These are phyloP conservation scores for Momotus momota DNA, from an alignment of 2,797 vertebrate genomes.

Conservation along the genomic window DNA sequence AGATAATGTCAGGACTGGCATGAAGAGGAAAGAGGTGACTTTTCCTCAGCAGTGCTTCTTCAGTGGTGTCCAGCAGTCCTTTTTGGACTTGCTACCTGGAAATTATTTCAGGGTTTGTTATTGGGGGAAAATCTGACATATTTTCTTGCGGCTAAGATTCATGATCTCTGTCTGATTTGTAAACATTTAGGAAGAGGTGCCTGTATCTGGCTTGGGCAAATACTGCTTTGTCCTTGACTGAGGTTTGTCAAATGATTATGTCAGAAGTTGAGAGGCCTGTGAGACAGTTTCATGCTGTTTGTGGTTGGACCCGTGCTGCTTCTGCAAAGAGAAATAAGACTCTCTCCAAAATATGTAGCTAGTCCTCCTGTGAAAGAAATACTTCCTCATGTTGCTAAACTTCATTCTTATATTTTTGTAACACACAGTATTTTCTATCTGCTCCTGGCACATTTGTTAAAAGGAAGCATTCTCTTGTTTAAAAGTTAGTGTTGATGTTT, in stretches of 20 bases:
- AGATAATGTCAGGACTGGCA: background rate
- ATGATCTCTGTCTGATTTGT: background rate
- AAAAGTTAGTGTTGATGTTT: background rate
- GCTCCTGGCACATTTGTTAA: background rate
- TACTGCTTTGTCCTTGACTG: background rate
- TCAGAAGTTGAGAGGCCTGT: background rate
- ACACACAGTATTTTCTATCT: background rate
- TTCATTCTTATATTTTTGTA: background rate
- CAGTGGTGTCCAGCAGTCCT: background rate
- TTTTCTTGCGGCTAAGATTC: background rate
- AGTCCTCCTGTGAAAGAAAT: background rate
- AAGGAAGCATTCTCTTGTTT: background rate
- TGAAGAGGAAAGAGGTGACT: background rate
- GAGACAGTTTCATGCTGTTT: background rate
- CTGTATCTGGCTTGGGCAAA: background rate
- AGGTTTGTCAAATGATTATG: background rate
- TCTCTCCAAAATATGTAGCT: background rate
- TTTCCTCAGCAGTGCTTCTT: background rate
- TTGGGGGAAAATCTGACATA: rapidly evolving
- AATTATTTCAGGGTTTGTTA: background rate
- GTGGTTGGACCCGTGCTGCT: background rate
- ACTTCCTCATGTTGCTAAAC: background rate
- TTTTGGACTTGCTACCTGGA: background rate
- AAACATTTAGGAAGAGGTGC: background rate
- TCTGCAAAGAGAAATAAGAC: background rate